Base-by-base conservation (phyloP, 2,888 invertebrate species). In the Rotaria socialis region DNA sequence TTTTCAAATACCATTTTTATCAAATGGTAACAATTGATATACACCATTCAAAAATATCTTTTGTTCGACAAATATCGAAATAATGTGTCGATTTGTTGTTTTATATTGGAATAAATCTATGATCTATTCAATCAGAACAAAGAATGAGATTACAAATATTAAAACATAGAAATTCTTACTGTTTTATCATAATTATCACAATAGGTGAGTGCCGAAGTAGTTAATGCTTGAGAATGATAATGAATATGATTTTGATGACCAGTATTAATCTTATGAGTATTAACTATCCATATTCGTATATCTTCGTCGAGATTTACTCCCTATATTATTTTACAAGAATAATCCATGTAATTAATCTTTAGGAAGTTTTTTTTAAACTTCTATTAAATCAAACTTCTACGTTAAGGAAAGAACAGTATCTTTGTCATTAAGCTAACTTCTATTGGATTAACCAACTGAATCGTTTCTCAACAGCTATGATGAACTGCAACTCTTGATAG, bases 181-280 rank as follows among this genome's bases (percentile, higher is more conserved):
- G 47, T 43, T 47, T 80, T 80, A 80, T 80, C n/a, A 47, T 80
- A 80, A n/a, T 80, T n/a, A n/a, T 80, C n/a, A 24, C 47, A 67
- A 35, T 67, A 67, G 35, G 6, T 35, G 1, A 67, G 27, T 35
- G 16, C 19, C 16, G 67, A 35, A 14, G 67, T 67, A 16, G 35
- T 5, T 67, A 67, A 19, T 14, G 35, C 16, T 19, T 19, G 27
- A 16, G 67, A 67, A 67, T 67, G 67, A 27, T 80, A 47, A 43
- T 80, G 47, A 80, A 47, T 19, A 80, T 80, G 43, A 80, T 80
- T 80, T 10, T 80, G 43, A 80, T 80, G 43, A 47, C 47, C 47
- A 1, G 0, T n/a, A n/a, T n/a, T 1, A n/a, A 47, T 24, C 47
- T 47, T 24, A 47, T 80, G 80, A 41, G 43, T 47, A 80, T 22